Percentiles rank a stretch among this genome's conserved stretches.
Evolutionary conservation across 2,113 vertebrate species (phyloP).

Genomic region (Dolichotis patagonum): DNA sequence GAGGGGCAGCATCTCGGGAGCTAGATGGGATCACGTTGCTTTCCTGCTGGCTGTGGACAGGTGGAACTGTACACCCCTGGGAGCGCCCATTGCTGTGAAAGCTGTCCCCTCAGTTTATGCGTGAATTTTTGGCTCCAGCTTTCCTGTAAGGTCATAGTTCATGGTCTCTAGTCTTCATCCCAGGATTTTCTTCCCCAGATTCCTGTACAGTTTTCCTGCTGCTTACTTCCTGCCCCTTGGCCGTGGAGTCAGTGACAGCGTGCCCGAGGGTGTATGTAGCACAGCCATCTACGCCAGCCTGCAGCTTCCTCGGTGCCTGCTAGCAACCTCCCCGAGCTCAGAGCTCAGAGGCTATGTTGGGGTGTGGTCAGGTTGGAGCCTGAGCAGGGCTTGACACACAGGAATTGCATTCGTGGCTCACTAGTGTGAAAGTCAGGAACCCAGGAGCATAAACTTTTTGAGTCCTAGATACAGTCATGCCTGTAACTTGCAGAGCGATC

Average conservation of each 20-base stretch:
- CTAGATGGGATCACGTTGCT: neutral
- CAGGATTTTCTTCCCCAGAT: neutral
- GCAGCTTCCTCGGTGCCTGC: neutral
- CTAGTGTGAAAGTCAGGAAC: neutral
- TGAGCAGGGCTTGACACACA: no score
- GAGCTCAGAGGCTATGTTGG: neutral
- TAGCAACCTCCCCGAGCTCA: neutral
- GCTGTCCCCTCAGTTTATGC: fast-evolving
- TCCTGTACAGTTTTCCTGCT: neutral
- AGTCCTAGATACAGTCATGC: neutral
- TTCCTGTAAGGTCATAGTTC: neutral
- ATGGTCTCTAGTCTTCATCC: neutral
- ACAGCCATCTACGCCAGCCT: neutral
- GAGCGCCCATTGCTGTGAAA: fast-evolving
- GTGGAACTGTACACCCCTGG: fast-evolving
- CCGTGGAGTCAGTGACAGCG: neutral
- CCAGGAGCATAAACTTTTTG: neutral
- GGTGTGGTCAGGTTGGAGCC: neutral
- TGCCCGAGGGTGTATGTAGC: neutral
- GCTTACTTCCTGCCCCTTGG: neutral
- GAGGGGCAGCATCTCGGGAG: neutral
- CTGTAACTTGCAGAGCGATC: neutral
- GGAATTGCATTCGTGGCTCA: neutral
- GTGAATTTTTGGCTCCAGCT: neutral
- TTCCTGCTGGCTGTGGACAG: neutral